Evolutionary conservation across 2,113 vertebrate genomes (phyloP), one percentile per base, ranked within the genome.

Genomic region (Anguilla rostrata): DNA sequence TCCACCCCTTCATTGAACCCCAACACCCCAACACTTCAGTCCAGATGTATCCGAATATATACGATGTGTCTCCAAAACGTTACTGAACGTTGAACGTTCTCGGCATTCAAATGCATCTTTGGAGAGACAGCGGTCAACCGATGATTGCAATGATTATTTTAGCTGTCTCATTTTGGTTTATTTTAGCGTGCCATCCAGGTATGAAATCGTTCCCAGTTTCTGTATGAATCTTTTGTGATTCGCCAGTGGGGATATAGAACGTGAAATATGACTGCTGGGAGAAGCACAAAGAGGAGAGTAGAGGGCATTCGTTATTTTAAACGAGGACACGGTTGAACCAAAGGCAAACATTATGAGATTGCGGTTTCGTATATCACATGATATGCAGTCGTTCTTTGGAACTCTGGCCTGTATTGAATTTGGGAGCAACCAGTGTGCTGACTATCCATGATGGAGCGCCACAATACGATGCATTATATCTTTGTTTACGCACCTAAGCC

Each of bases 371-470:
- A 56, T 43, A 16, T 66, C 40, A 53, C 78, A 60, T 14, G 39
- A 84, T 4, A 82, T 26, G 40, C 53, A 26, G 66, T 46, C 79
- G 66, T 92, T 85, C 89, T 89, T 26, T 89, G 85, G n/a, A 82
- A 86, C 86, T 29, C 34, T 83, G 9, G 18, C 40, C 40, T 15
- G 22, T 2, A 84, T 3, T 78, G 12, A 63, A n/a, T 83, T 83
- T 34, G 7, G 57, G 57, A 60, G 39, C 82, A 89, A 85, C 81
- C 85, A 81, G 63, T 29, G 14, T 15, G 18, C 63, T 66, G 57
- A 80, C 29, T 53, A 39, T 15, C 83, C 39, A 29, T 78, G 29
- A 39, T 83, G 46, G 43, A 71, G 57, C 84, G 11, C 63, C 39
- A 81, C 9, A 86, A 86, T 86, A 78, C 84, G 49, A 60, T 41